Evolutionary conservation across 2,888 invertebrate genomes (phyloP).

Genomic region (Cylindroiulus punctatus): DNA sequence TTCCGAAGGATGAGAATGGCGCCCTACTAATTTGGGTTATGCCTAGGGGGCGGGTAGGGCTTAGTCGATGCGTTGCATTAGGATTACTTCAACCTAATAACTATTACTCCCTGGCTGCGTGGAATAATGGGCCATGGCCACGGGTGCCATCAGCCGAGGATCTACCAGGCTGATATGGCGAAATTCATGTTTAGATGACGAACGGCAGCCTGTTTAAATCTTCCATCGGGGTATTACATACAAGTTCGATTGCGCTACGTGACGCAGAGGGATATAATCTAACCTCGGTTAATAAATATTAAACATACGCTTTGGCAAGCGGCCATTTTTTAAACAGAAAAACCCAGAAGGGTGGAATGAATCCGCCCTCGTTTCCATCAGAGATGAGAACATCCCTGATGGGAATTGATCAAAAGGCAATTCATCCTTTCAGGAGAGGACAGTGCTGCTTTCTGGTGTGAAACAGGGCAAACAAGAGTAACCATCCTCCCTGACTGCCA

Average conservation of each 20-base stretch:
- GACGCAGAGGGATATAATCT: background rate
- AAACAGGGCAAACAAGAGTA: background rate
- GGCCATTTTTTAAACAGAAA: background rate
- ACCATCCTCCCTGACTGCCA: background rate
- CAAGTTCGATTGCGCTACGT: background rate
- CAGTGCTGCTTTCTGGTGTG: background rate
- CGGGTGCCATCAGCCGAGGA: background rate
- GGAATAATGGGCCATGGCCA: background rate
- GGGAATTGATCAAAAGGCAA: background rate
- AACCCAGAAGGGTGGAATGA: background rate
- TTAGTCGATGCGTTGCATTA: background rate
- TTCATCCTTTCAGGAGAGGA: background rate
- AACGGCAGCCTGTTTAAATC: slow-evolving; percentile 35
- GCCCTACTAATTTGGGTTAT: background rate
- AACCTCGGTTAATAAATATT: slow-evolving; percentile 49
- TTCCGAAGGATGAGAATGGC: background rate
- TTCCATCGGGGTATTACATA: background rate
- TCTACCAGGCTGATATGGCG: background rate
- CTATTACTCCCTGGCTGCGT: too few species aligned
- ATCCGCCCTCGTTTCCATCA: background rate
- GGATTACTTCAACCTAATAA: background rate
- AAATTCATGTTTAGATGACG: background rate
- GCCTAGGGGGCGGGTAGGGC: background rate
- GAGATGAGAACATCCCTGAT: background rate
- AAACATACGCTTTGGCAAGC: slow-evolving; percentile 37